Base-by-base conservation (phyloP, 2,797 vertebrate genomes). In the Mionectes olivaceus region DNA sequence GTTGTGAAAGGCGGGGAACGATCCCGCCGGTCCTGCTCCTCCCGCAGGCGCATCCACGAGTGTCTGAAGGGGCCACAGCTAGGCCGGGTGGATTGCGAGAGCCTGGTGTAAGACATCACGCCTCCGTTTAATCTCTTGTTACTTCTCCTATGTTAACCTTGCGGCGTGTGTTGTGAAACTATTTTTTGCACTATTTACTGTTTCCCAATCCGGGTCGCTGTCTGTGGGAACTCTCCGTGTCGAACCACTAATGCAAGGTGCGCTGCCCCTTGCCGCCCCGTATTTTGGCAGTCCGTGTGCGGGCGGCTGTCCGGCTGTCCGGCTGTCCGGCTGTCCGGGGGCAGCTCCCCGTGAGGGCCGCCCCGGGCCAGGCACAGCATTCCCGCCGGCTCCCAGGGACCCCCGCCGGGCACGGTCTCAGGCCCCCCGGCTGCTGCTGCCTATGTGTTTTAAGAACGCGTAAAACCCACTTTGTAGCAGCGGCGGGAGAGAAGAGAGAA, bases 181-280 rank as follows among this genome's bases (percentile, higher is more conserved):
- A 9, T 21, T 15, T 19, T n/a, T 68, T n/a, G 3, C 16, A 39
- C 63, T 32, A 1, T 32, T 52, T 60, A 8, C 60, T 16, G 0
- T 52, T 79, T 76, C 43, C 30, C 30, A 69, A 8, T 25, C 13
- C 37, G 28, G 21, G 30, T 50, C 4, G 0, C 22, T 43, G 32
- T 16, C 49, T 25, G 52, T 6, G 23, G 39, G 24, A 47, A 13
- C 35, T 23, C 7, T 27, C 27, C 2, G 3, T 13, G 3, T 3
- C 0, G 1, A 55, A n/a, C 9, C 32, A 2, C 7, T 7, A 1
- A 10, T 8, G 74, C 41, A 78, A 52, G 22, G 32, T 2, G 9
- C 1, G 2, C 9, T 0, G 0, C 8, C 11, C 17, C 4, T 17
- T 8, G 11, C 22, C 0, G 2, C 11, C 57, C 35, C 0, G 0